A percentile compares a stretch with the other conserved stretches of the same genome.
Evolutionary conservation across 1,140 invertebrate genomes (phyloP).

Genomic region (Zaprionus taronus): DNA sequence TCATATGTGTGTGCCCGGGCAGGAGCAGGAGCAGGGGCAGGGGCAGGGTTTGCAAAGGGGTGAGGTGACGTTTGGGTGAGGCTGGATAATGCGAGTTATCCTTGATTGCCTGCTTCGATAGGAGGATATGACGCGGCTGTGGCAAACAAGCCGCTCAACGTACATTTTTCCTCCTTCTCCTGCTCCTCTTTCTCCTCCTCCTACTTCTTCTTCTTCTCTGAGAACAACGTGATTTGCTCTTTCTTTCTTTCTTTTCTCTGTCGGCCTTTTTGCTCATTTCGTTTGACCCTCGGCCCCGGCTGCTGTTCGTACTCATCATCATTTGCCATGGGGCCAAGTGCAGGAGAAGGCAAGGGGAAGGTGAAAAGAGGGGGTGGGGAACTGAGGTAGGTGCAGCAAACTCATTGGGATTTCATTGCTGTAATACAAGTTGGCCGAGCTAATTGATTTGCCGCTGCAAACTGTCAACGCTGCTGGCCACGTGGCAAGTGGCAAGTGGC

Average conservation of each 20-base stretch:
- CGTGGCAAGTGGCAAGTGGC: neutral
- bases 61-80: neutral
- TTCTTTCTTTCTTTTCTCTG: slow-evolving; percentile 24
- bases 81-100: slow-evolving; percentile 76
- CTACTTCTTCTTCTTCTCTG: neutral
- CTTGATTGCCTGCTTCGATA: slow-evolving; percentile 77
- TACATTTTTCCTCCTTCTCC: slow-evolving; percentile 12
- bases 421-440: slow-evolving; percentile 32
- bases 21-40: slow-evolving; percentile 21
- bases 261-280: slow-evolving; percentile 37
- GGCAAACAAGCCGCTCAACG: slow-evolving; percentile 64
- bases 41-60: neutral
- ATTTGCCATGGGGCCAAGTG: slow-evolving; percentile 41
- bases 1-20: slow-evolving; percentile 18
- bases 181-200: slow-evolving; percentile 53
- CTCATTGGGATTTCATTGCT: slow-evolving; percentile 41
- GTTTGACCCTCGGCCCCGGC: slow-evolving; percentile 52
- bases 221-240: neutral
- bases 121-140: slow-evolving; percentile 47
- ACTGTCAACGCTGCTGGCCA: slow-evolving; percentile 32
- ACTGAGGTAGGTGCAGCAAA: neutral
- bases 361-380: neutral
- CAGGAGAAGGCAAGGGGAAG: neutral
- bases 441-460: slow-evolving; percentile 66
- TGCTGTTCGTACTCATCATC: slow-evolving; percentile 58